Percentiles rank a stretch among this genome's conserved stretches.
phyloP scores from a whole-genome alignment of 2,113 vertebrate species.

The Tetraodon nigroviridis region DNA sequence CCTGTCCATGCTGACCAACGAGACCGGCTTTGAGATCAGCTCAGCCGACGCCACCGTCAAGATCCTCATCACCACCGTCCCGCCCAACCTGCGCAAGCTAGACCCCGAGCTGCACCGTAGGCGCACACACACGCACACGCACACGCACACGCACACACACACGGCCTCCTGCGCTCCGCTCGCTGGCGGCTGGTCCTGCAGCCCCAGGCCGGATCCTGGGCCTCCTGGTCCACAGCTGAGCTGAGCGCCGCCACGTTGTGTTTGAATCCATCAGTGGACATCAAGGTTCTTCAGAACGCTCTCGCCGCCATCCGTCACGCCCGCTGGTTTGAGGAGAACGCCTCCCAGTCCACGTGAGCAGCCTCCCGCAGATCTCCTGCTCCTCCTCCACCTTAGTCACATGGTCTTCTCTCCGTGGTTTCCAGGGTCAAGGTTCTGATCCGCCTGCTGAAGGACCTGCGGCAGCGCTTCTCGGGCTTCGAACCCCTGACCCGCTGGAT shows the following conservation, averaged over 20 bases:
- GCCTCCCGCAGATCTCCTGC: too few species aligned
- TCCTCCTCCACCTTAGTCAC: too few species aligned
- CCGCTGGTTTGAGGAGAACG: constrained; percentile 98
- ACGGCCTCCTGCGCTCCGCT: too few species aligned
- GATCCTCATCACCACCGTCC: constrained; percentile 96
- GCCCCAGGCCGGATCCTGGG: too few species aligned
- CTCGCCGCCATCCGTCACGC: constrained; percentile 94
- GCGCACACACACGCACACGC: not conserved
- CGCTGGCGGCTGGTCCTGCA: too few species aligned
- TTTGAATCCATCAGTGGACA: constrained; percentile 82
- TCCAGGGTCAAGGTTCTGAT: constrained; percentile 93
- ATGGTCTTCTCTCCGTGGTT: not conserved
- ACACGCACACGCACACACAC: not conserved
- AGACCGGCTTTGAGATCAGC: constrained; percentile 95
- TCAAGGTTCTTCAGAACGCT: constrained; percentile 95
- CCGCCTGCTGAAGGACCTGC: constrained; percentile 88
- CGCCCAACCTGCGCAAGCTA: constrained; percentile 93
- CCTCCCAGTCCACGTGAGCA: constrained; percentile 87
- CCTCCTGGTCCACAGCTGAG: too few species aligned
- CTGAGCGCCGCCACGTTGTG: too few species aligned
- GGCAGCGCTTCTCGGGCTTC: constrained; percentile 88
- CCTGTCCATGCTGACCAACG: constrained; percentile 94
- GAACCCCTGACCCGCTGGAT: constrained; percentile 97
- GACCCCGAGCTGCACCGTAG: constrained; percentile 90
- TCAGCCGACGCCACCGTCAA: constrained; percentile 93